These are phyloP conservation scores for Lonchura striata DNA, from an alignment of 2,113 vertebrate genomes.

Conservation along the genomic window DNA sequence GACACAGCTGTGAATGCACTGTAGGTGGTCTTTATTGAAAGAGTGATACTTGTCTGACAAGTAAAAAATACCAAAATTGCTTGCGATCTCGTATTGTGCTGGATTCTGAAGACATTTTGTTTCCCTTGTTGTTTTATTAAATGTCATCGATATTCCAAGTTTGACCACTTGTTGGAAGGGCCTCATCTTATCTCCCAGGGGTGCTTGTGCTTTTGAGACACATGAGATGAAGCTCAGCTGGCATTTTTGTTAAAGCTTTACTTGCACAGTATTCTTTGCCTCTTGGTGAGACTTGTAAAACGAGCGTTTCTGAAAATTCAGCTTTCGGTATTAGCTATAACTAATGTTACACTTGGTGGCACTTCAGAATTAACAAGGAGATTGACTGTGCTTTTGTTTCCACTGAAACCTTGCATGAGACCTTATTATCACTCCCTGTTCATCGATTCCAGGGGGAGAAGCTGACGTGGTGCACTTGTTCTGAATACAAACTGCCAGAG, in stretches of 20 bases:
- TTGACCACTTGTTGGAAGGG: fast-evolving
- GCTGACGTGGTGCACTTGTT: background rate
- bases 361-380: background rate
- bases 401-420: background rate
- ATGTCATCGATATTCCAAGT: background rate
- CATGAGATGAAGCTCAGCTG: background rate
- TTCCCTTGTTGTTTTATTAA: background rate
- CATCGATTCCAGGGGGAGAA: background rate
- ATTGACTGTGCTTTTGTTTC: background rate
- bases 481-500: background rate
- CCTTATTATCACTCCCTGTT: background rate
- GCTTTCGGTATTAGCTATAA: background rate
- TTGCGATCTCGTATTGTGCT: background rate
- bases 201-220: background rate
- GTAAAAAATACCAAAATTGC: background rate
- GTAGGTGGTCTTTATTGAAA: background rate
- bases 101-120: background rate
- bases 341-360: background rate
- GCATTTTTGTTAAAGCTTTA: background rate
- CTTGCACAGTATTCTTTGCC: background rate
- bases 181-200: background rate
- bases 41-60: background rate
- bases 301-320: background rate
- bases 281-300: background rate
- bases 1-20: background rate